Conservation (phyloP, 2,113 vertebrate genomes). For the Rhineura floridana region DNA sequence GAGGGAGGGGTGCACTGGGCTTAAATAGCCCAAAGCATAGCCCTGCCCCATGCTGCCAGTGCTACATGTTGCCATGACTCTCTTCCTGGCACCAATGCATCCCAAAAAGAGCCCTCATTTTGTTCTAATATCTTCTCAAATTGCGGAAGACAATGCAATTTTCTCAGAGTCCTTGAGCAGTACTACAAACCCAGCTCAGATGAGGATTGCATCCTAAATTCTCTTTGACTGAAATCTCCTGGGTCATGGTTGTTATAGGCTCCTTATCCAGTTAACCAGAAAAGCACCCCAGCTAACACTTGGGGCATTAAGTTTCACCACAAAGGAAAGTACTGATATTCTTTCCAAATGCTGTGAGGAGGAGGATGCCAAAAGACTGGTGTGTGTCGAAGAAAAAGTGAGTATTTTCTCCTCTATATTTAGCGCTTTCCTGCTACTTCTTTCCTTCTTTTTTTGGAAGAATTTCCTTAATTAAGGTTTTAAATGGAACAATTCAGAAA, state of each 20-base stretch:
- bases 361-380: background rate
- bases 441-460: background rate
- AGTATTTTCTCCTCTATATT: background rate
- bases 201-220: background rate
- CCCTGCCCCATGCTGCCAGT: too few relatives aligned
- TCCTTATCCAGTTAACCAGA: slow-evolving; percentile 44
- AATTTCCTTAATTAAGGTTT: background rate
- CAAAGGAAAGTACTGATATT: accelerated
- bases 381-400: background rate
- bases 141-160: background rate
- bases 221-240: background rate
- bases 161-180: background rate
- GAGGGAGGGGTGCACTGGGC: too few relatives aligned
- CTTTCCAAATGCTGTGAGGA: background rate
- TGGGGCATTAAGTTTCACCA: background rate
- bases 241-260: slow-evolving; percentile 16
- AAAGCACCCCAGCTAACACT: background rate
- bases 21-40: too few relatives aligned
- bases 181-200: too few relatives aligned
- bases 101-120: background rate
- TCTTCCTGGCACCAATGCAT: background rate
- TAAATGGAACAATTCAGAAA: background rate
- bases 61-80: too few relatives aligned
- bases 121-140: background rate
- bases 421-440: background rate